Base-by-base conservation (phyloP, 2,888 invertebrate species). In the Stenolophus ochropezus region DNA sequence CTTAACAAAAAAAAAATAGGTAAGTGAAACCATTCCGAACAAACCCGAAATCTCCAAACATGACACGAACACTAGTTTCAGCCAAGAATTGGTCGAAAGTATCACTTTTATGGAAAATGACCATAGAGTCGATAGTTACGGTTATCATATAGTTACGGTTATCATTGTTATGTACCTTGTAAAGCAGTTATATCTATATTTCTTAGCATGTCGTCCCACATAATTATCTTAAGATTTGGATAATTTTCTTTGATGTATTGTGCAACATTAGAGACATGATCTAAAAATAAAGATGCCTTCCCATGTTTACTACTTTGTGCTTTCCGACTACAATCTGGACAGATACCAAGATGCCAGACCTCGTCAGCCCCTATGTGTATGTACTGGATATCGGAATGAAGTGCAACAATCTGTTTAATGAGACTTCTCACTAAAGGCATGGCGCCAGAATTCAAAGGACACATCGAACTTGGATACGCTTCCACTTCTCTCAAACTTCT, bases 151-250 rank as follows among this genome's bases (percentile, higher is more conserved):
- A n/a, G n/a, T n/a, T n/a, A n/a, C n/a, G n/a, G n/a, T n/a, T n/a
- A n/a, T n/a, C n/a, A n/a, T n/a, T n/a, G 16, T 42, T 82, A 76
- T 25, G 14, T 88, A 94, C 94, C 92, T 87, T 91, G 90, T 83
- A 94, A 89, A 83, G 91, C 88, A 79, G 91, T 90, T 71, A 89
- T 85, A 82, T 90, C 90, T 65, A 93, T 91, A 11, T 91, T 89
- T 84, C 96, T 90, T 81, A 96, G 89, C 96, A 97, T 96, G 86
- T 97, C 97, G 86, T 97, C 96, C 96, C 97, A 97, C 89, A 96
- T 94, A 8, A 97, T 93, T 2, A 94, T 90, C 83, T 90, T 92
- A 27, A 94, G 87, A 77, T 90, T 88, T 0, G 94, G 94, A 86
- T 94, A 92, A 47, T 90, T 91, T 78, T 91, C 91, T 85, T 92